Evolutionary conservation across 2,113 vertebrate species (phyloP), one percentile per base, ranked within the genome.

Genomic region (Scolopax mira): DNA sequence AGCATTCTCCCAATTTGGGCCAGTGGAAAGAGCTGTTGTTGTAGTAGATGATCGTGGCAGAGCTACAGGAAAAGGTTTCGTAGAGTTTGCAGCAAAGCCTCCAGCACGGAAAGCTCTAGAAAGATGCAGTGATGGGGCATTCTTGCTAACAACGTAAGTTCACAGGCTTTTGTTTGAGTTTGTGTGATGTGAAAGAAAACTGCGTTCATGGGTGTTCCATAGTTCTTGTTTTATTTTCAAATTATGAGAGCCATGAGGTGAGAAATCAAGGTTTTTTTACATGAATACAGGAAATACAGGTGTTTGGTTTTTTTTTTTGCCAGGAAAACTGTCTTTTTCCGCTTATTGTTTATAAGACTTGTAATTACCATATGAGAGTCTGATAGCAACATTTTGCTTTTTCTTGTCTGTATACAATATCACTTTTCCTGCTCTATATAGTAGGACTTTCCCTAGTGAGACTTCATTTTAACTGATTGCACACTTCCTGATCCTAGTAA

Each of bases 91-190:
- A 39, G 99, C 98, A 79, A 99, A 99, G 96, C 98, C 98, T 85
- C 98, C 99, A 42, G 99, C 99, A 24, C 98, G 99, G 85, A 99
- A 99, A 95, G 99, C 99, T 85, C 96, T 99, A 94, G 99, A 99
- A 96, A 98, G 98, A 87, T 99, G 99, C 97, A 98, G 98, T 12
- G 99, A 99, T 93, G 99, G 99, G 70, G 99, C 99, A 0, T 98
- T 99, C 96, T 98, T 99, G 94, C 97, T 99, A 75, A 99, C 99
- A 88, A 99, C 98, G 99, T 99, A 98, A 99, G 98, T 98, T 92
- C 60, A 64, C 13, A 39, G 60, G 16, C 37, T 94, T 79, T 65
- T 93, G 35, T 87, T 97, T 23, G 22, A 52, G 64, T 62, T 91
- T 25, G 55, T 87, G 18, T 52, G 6, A 44, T 70, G 24, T 39